Evolutionary conservation across 2,113 vertebrate species (phyloP).

Genomic region (Phoxinus phoxinus): DNA sequence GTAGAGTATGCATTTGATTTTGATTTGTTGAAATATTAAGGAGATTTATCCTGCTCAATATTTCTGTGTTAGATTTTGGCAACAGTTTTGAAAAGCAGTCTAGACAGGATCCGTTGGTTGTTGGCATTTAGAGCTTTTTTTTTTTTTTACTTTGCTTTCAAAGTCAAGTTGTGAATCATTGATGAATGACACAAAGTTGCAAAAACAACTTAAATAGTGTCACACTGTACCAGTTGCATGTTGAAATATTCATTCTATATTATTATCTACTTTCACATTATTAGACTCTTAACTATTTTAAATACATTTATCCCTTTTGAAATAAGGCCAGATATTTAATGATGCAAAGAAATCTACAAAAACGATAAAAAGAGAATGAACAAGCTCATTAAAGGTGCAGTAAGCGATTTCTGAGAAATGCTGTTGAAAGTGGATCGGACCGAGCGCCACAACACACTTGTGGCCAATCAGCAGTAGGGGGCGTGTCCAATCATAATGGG

Average conservation of each 20-base stretch:
- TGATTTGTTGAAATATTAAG: slow-evolving; percentile 41
- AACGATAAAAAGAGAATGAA: background rate
- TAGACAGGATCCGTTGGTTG: background rate
- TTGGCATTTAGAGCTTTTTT: background rate
- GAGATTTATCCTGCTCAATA: background rate
- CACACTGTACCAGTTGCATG: too few relatives aligned
- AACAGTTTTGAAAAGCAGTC: background rate
- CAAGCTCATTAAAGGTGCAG: too few relatives aligned
- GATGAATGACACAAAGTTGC: background rate
- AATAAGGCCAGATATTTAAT: background rate
- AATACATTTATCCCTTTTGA: background rate
- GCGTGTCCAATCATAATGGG: too few relatives aligned
- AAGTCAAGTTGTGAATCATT: background rate
- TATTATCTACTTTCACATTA: background rate
- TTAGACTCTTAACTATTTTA: background rate
- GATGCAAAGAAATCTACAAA: background rate
- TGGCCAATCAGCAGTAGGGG: too few relatives aligned
- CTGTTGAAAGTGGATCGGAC: too few relatives aligned
- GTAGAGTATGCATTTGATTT: slow-evolving; percentile 12
- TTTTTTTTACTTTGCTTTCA: background rate
- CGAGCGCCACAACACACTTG: too few relatives aligned
- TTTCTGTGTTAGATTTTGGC: slow-evolving; percentile 1
- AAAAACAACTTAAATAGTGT: background rate
- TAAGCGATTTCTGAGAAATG: too few relatives aligned
- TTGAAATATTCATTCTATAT: background rate